Conservation (phyloP, 1,140 invertebrate species). For the Drosophila carrolli region DNA sequence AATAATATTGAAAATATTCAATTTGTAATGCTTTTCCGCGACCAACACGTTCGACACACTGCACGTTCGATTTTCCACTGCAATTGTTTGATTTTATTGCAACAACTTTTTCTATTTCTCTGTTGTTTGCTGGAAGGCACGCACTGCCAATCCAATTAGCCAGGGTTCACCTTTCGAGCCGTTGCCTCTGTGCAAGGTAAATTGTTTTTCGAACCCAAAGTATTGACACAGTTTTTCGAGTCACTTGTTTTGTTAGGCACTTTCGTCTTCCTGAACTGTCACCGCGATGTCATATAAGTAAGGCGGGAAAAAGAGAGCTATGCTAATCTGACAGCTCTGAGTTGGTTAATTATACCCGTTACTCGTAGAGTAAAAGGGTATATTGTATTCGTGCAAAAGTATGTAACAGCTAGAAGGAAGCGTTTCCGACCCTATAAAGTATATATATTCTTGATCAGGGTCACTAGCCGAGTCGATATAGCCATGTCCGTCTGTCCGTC, state of each 20-base stretch:
- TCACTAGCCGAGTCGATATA: too few species aligned
- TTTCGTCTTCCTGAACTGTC: constrained; percentile 64
- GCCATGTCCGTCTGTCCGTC: too few species aligned
- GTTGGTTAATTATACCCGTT: constrained; percentile 65
- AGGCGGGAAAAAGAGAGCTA: constrained; percentile 2
- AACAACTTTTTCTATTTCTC: constrained; percentile 59
- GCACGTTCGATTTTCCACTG: constrained; percentile 80
- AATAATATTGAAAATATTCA: background rate
- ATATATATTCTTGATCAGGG: too few species aligned
- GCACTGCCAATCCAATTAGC: constrained; percentile 75
- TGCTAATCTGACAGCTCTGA: constrained; percentile 72
- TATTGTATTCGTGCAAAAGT: too few species aligned
- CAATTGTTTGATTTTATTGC: constrained; percentile 79
- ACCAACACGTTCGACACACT: constrained; percentile 62
- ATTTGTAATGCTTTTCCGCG: constrained; percentile 30
- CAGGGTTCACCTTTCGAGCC: constrained; percentile 39
- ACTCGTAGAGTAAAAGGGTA: too few species aligned
- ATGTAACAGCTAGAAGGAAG: too few species aligned
- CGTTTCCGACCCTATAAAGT: too few species aligned
- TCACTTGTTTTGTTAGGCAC: constrained; percentile 46
- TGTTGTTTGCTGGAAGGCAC: constrained; percentile 61
- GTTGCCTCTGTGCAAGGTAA: constrained; percentile 49
- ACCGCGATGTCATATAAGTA: constrained; percentile 34
- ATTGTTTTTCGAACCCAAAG: constrained; percentile 59
- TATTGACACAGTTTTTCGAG: constrained; percentile 73